Evolutionary conservation across 2,797 vertebrate species (phyloP).

Genomic region (Sciaenops ocellatus): DNA sequence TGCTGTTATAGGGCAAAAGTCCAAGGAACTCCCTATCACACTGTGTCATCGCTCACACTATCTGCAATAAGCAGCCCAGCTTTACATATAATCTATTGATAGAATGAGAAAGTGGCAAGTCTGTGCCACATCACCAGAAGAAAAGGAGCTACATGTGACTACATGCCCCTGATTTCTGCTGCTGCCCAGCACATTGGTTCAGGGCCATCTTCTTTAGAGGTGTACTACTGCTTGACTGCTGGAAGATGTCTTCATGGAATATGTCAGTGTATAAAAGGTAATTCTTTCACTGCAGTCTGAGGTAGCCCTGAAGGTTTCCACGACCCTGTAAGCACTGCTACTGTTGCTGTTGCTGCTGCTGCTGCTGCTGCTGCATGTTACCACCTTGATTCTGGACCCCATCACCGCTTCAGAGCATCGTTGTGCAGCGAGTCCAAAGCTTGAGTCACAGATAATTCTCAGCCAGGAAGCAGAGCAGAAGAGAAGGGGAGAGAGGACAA

Average conservation of each 20-base stretch:
- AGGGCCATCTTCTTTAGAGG: slow-evolving; percentile 10
- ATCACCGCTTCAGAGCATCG: slow-evolving; percentile 16
- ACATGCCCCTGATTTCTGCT: slow-evolving; percentile 37
- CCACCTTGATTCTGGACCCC: slow-evolving; percentile 26
- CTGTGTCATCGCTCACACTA: slow-evolving; percentile 6
- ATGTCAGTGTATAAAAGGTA: not conserved
- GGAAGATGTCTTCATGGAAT: slow-evolving; percentile 19
- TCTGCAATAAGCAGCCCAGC: not conserved
- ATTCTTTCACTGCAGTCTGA: slow-evolving; percentile 7
- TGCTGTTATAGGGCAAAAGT: slow-evolving; percentile 1
- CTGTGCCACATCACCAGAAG: slow-evolving; percentile 14
- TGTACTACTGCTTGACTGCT: slow-evolving; percentile 11
- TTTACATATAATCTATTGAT: not conserved
- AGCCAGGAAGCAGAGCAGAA: slow-evolving; percentile 45
- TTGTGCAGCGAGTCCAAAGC: slow-evolving; percentile 30
- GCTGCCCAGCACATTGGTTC: slow-evolving; percentile 33
- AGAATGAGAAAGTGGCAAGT: slow-evolving; percentile 5
- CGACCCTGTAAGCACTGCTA: not conserved
- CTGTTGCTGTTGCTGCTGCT: slow-evolving; percentile 7
- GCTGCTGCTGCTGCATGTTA: slow-evolving; percentile 25
- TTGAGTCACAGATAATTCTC: slow-evolving; percentile 48
- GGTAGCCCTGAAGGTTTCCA: slow-evolving; percentile 6
- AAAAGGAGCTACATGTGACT: slow-evolving; percentile 26
- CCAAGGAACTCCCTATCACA: slow-evolving; percentile 5
- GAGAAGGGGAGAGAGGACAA: slow-evolving; percentile 34